Evolutionary conservation across 2,113 vertebrate genomes (phyloP).

Genomic region (Tachycineta bicolor): DNA sequence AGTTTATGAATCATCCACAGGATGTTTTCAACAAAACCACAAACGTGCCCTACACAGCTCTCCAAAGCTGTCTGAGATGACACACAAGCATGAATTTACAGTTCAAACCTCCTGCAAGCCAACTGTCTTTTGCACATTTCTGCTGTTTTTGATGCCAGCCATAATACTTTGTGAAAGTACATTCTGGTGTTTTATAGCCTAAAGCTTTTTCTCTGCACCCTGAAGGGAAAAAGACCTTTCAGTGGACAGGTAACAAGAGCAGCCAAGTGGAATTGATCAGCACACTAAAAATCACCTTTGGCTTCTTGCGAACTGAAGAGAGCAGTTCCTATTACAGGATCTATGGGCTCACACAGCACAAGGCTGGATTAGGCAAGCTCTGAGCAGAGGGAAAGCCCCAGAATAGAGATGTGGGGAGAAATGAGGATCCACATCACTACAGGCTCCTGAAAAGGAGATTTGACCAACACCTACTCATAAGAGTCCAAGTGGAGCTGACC

Average conservation of each 20-base stretch:
- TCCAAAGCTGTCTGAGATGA: not conserved
- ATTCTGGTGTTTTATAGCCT: not conserved
- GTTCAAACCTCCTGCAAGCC: not conserved
- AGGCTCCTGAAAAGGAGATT: not conserved
- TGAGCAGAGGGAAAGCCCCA: not conserved
- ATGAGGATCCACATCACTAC: not conserved
- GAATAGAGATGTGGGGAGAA: not conserved
- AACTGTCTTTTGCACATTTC: not conserved
- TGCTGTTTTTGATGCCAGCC: not conserved
- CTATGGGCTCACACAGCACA: not conserved
- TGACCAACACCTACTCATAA: not conserved
- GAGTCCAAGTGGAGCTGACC: not conserved
- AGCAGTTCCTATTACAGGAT: not conserved
- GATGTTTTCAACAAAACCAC: slow-evolving; percentile 16
- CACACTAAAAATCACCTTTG: not conserved
- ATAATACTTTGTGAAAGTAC: not conserved
- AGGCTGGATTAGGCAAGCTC: not conserved
- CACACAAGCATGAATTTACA: accelerated
- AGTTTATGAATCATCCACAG: not conserved
- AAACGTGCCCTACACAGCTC: not conserved
- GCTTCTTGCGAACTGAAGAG: not conserved
- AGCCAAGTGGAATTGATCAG: not conserved
- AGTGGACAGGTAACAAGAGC: not conserved
- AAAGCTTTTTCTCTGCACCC: not conserved
- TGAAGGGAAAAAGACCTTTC: not conserved